A percentile compares a stretch with the other conserved stretches of the same genome.
phyloP scores from a whole-genome alignment of 2,113 vertebrate genomes.

The Lathamus discolor region DNA sequence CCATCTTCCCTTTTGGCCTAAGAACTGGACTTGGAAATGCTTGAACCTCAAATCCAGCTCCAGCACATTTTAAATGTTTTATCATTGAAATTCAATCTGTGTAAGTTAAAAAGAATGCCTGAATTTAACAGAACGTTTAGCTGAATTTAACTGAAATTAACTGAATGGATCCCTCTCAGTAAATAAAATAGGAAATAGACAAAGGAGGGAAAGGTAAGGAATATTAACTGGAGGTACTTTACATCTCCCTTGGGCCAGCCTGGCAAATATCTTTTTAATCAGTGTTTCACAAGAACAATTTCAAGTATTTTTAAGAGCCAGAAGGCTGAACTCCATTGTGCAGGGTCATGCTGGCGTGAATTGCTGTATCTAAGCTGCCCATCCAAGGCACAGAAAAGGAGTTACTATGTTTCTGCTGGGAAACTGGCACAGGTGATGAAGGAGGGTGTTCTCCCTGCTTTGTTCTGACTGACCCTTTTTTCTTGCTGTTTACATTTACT shows the following conservation, averaged over 20 bases:
- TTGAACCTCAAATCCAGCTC: conserved; percentile 16
- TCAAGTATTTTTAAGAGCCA: not conserved
- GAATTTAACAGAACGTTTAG: conserved; percentile 16
- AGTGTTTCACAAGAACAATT: not conserved
- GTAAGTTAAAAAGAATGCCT: not conserved
- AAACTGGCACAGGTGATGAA: not conserved
- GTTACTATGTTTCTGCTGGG: not conserved
- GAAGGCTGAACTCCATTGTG: not conserved
- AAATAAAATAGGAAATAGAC: conserved; percentile 22
- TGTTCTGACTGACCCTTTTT: not conserved
- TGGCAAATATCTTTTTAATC: conserved; percentile 19
- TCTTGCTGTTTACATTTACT: not conserved
- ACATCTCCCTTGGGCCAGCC: not conserved
- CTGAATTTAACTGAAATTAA: conserved; percentile 10
- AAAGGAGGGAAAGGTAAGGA: not conserved
- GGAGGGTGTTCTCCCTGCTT: not conserved
- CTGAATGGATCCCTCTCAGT: not conserved
- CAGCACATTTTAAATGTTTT: conserved; percentile 2
- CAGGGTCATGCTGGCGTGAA: not conserved
- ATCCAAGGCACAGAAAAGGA: not conserved
- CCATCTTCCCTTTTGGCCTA: conserved; percentile 36
- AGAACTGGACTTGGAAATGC: conserved; percentile 46
- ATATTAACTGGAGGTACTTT: not conserved
- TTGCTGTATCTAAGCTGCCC: not conserved
- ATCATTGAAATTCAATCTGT: not conserved